A percentile compares a stretch with the other conserved stretches of the same genome.
Conservation (phyloP, 2,113 vertebrate species). For the Gadus macrocephalus region DNA sequence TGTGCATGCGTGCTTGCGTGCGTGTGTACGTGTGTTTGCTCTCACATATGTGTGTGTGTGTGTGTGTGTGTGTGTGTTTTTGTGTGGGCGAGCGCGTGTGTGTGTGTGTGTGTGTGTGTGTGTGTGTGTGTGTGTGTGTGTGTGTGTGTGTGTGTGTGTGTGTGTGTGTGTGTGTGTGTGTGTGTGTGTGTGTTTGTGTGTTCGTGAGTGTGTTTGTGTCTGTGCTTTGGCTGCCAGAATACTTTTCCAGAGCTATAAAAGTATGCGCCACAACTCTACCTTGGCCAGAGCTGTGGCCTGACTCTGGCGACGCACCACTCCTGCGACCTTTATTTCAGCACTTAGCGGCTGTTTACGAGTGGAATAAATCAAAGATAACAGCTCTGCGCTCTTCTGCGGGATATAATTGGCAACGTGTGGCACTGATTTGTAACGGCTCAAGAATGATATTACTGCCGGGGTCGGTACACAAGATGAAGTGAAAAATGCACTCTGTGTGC, state of each 20-base stretch:
- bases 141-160: no score
- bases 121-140: no score
- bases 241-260: constrained; percentile 49
- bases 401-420: constrained; percentile 21
- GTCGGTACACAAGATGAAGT: no score
- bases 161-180: no score
- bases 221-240: constrained; percentile 17
- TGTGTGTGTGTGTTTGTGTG: constrained; percentile 24
- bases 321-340: constrained; percentile 35
- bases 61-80: no score
- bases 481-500: no score
- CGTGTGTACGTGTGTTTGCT: constrained; percentile 6
- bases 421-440: constrained; percentile 12
- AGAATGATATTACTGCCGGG: background rate
- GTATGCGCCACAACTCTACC: constrained; percentile 35
- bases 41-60: background rate
- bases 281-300: constrained; percentile 25
- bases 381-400: constrained; percentile 10
- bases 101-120: no score
- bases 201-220: background rate
- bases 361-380: constrained; percentile 46
- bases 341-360: constrained; percentile 32
- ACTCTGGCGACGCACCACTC: background rate
- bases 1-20: constrained; percentile 6
- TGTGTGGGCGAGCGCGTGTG: no score